These are phyloP conservation scores for Cheiracanthium punctorium DNA, from an alignment of 2,888 invertebrate genomes.

Conservation along the genomic window DNA sequence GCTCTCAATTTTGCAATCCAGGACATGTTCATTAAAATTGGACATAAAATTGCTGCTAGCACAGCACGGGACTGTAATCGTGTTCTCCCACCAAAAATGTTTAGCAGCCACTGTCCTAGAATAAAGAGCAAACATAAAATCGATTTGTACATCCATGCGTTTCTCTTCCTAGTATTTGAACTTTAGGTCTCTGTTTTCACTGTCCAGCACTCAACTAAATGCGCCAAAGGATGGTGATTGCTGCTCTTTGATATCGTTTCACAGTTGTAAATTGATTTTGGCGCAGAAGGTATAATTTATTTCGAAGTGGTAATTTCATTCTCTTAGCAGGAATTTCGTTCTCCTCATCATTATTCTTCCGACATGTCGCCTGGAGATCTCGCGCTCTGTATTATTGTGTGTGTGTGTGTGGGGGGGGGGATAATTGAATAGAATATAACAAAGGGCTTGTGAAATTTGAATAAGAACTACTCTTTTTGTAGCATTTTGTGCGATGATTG, in stretches of 20 bases:
- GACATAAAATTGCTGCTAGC: too few relatives aligned
- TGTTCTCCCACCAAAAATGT: neutral
- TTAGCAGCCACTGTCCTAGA: neutral
- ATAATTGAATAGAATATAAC: neutral
- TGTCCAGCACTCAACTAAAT: neutral
- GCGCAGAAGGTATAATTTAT: neutral
- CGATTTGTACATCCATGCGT: neutral
- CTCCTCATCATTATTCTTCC: slow-evolving; percentile 1
- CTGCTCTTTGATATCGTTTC: neutral
- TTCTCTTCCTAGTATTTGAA: neutral
- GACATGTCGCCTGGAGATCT: neutral
- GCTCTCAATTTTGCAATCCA: too few relatives aligned
- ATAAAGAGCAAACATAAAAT: neutral
- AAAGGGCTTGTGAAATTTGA: neutral
- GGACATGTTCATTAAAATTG: too few relatives aligned
- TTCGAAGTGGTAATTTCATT: slow-evolving; percentile 4
- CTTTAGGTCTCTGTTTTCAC: neutral
- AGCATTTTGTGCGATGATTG: neutral
- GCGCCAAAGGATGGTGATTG: neutral
- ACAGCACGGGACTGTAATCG: too few relatives aligned
- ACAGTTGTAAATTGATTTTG: slow-evolving; percentile 1
- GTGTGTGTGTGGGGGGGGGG: too few relatives aligned
- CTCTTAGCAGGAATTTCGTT: neutral
- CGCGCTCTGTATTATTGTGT: neutral
- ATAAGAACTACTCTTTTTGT: neutral